Base-by-base conservation (phyloP, 2,888 invertebrate species). In the Stomorhina lunata region DNA sequence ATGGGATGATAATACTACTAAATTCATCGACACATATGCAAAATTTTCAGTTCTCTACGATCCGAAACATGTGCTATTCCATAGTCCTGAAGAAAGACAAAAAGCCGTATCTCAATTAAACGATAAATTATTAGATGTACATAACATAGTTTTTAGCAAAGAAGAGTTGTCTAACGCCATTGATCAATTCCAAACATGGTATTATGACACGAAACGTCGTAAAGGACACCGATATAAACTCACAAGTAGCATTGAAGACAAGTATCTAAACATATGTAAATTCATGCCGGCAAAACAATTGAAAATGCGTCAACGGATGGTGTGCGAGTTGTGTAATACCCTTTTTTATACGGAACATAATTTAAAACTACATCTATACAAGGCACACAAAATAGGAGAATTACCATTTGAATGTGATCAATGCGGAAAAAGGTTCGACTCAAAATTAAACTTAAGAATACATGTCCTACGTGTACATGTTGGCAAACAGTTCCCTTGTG, bases 111-210 rank as follows among this genome's bases (percentile, higher is more conserved):
- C 84, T n/a, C 86, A 86, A 37, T 88, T 88, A 80, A 84, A 84
- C 9, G 77, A 87, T 0, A 83, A 84, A n/a, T 73, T 85, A 6
- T 71, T 79, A 27, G 65, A 55, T 1, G 75, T 87, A 9, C 85
- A 80, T 12, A 43, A 73, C 6, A 73, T 86, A n/a, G 83, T 80
- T 6, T 78, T 87, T 7, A 87, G 82, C 4, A 83, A 86, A 66
- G 88, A 87, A 40, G 87, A 87, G 68, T 84, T 89, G 1, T 86
- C 88, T 27, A 88, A 88, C 40, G 85, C 86, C 37, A 86, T 88
- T 10, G 85, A 87, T 6, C 80, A 84, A 45, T 81, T 88, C 48
- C 86, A 89, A 0, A 84, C 86, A 15, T 88, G 88, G 88, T 88
- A 87, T 78, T 88, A 87, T 7, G 85, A 88, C 2, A 82, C 85